Evolutionary conservation across 1,140 invertebrate species (phyloP), one percentile per base, ranked within the genome.

Genomic region (Leptonema lineaticorne): DNA sequence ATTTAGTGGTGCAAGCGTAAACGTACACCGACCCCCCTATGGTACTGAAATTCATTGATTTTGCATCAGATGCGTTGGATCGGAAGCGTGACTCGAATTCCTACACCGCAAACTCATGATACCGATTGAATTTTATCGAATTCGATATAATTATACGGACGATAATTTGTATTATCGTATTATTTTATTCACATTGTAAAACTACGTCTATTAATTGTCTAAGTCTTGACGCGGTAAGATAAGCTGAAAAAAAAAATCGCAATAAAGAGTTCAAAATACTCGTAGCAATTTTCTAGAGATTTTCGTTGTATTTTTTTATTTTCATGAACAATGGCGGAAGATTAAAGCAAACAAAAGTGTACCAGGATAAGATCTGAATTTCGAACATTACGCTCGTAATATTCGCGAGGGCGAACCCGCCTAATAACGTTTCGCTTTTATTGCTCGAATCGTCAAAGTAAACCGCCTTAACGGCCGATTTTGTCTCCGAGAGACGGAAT

Each of bases 21-120:
- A n/a, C n/a, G 56, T 16, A 7, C n/a, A 16, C 57, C 24, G 67
- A 67, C 37, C 37, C 37, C 16, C 37, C 3, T 14, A 41, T 16
- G 11, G 37, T 57, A 56, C 56, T 48, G 64, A 67, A 28, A 60
- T 58, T 70, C 69, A 70, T 70, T 70, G 69, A 70, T 70, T 70
- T 70, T 70, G 69, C 64, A 70, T 70, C 64, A 63, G 59, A 62
- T 56, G 69, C 64, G 67, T 59, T 45, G 22, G 64, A 4, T 58
- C 57, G 41, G 29, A 27, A 30, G 29, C 65, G 69, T 70, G 69
- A 58, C 28, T n/a, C 18, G 69, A 67, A 67, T 70, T 18, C 22
- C 41, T 27, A 63, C 1, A 33, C 18, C 56, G 56, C 56, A 5
- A 14, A 9, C 24, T 33, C 29, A 14, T 41, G 11, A 16, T 18